A percentile compares a stretch with the other conserved stretches of the same genome.
Evolutionary conservation across 23 tunicate species (phyloP).

Genomic region (Trididemnum miniatum): DNA sequence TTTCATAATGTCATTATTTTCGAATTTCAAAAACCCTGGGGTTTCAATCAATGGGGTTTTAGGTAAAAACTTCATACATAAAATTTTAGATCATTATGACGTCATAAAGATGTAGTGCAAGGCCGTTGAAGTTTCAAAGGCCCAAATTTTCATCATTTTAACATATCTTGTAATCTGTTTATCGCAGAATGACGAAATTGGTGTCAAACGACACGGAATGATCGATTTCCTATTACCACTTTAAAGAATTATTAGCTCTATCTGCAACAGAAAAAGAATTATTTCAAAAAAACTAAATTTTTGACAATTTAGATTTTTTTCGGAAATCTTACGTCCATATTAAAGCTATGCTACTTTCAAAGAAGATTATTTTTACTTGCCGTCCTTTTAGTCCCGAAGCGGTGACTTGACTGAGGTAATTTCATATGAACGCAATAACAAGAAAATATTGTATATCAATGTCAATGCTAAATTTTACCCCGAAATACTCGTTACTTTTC

Average conservation of each 20-base stretch:
- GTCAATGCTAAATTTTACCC: too few species aligned
- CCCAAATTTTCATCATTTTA: not conserved
- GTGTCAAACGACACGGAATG: constrained; percentile 1
- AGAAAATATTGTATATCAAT: too few species aligned
- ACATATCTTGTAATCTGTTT: not conserved
- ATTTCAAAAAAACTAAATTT: not conserved
- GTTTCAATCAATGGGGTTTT: not conserved
- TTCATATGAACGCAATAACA: too few species aligned
- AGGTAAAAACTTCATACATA: constrained; percentile 19
- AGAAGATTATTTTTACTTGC: too few species aligned
- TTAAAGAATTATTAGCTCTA: not conserved
- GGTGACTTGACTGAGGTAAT: too few species aligned
- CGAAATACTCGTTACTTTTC: too few species aligned
- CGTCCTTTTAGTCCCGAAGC: too few species aligned
- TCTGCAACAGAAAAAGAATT: constrained; percentile 22
- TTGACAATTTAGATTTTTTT: not conserved
- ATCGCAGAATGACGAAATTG: constrained; percentile 9
- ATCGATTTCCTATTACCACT: constrained; percentile 2
- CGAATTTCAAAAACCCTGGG: too few species aligned
- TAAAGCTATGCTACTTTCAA: too few species aligned
- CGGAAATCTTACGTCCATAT: too few species aligned
- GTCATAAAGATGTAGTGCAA: not conserved
- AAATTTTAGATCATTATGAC: constrained; percentile 17
- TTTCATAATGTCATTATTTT: too few species aligned
- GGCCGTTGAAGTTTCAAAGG: not conserved